Evolutionary conservation across 2,113 vertebrate genomes (phyloP).

Genomic region (Numida meleagris): DNA sequence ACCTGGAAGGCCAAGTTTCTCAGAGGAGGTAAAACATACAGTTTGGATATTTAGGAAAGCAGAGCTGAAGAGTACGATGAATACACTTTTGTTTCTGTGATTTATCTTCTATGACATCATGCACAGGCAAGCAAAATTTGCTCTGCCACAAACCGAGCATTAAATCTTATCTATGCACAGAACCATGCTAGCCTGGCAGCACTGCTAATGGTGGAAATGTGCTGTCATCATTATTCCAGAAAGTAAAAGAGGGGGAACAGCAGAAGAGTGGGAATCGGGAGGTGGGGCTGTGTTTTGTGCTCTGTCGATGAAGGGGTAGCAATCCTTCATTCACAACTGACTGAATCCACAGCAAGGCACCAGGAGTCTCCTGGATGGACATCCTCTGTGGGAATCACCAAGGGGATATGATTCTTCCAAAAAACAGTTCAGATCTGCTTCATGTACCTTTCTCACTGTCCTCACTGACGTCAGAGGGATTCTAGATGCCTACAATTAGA

Average conservation of each 20-base stretch:
- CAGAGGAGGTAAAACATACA: neutral
- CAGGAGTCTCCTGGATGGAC: neutral
- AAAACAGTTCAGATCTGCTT: neutral
- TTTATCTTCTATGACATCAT: neutral
- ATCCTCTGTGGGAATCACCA: neutral
- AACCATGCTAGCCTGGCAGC: neutral
- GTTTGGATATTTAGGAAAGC: neutral
- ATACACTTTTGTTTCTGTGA: neutral
- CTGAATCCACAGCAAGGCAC: neutral
- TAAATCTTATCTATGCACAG: neutral
- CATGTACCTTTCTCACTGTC: neutral
- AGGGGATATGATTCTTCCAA: neutral
- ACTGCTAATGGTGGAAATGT: neutral
- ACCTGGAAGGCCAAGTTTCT: neutral
- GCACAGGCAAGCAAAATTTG: neutral
- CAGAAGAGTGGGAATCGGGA: neutral
- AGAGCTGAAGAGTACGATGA: neutral
- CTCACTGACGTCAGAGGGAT: neutral
- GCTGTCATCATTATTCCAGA: accelerated
- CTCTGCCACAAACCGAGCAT: neutral
- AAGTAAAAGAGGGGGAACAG: neutral
- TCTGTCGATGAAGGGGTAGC: accelerated
- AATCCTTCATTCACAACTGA: neutral
- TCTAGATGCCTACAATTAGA: neutral
- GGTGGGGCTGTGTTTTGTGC: neutral